Percentiles rank a stretch among this genome's conserved stretches.
Conservation (phyloP, 2,113 vertebrate species). For the Mormyrus lacerda region DNA sequence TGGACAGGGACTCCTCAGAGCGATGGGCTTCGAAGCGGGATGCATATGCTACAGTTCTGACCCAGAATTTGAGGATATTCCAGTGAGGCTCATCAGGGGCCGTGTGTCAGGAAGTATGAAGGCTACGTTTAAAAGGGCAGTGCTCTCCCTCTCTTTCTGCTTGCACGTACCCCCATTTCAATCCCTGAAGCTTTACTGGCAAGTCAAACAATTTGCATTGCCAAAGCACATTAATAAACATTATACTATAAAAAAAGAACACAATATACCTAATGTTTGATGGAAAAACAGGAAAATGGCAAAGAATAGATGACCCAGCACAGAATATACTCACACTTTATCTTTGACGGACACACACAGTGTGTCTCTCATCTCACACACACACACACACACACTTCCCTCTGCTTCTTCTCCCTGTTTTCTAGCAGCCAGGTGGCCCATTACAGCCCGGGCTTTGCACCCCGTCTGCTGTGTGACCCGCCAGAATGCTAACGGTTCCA, state of each 20-base stretch:
- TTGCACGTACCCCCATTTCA: neutral
- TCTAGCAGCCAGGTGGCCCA: constrained; percentile 8
- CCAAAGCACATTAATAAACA: constrained; percentile 1
- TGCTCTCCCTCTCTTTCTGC: neutral
- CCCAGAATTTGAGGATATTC: neutral
- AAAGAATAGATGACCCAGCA: neutral
- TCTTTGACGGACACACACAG: neutral
- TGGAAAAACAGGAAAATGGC: neutral
- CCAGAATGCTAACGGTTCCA: neutral
- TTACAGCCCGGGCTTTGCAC: neutral
- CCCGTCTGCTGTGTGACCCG: neutral
- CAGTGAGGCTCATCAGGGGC: neutral
- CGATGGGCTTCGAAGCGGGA: neutral
- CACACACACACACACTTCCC: neutral
- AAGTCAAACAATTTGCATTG: neutral
- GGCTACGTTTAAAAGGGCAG: neutral
- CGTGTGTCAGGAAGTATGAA: neutral
- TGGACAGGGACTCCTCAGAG: neutral
- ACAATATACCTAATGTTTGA: neutral
- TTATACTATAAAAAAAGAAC: neutral
- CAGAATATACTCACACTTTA: neutral
- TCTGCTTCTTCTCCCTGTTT: neutral
- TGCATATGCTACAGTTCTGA: neutral
- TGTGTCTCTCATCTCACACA: neutral
- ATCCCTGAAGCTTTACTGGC: neutral